phyloP scores from a whole-genome alignment of 1,140 invertebrate genomes.

The Drosophila ananassae region DNA sequence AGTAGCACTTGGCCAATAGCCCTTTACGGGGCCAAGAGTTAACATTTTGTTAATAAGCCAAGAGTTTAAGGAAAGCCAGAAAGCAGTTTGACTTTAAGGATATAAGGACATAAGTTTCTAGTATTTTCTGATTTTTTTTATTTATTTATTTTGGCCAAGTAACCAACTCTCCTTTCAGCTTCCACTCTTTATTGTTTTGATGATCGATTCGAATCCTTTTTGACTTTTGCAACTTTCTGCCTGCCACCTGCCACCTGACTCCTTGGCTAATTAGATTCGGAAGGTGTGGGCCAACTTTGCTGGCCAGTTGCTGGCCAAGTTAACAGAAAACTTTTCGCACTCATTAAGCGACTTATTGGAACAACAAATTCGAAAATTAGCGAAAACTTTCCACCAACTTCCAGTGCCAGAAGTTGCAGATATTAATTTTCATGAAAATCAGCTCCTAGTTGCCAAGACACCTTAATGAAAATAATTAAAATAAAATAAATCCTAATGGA shows the following conservation, averaged over 20 bases:
- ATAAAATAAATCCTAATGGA: constrained; percentile 6
- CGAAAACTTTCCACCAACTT: background rate
- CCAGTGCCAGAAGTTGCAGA: background rate
- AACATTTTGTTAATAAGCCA: constrained; percentile 22
- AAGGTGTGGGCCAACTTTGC: background rate
- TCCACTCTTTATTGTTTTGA: background rate
- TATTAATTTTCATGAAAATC: background rate
- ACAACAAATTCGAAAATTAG: constrained; percentile 1
- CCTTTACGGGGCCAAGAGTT: constrained; percentile 12
- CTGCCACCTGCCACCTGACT: background rate
- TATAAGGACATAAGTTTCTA: background rate
- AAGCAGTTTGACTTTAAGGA: too few species aligned
- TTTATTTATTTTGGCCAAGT: background rate
- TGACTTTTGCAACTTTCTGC: constrained; percentile 1
- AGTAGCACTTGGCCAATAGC: constrained; percentile 31
- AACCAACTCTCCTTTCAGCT: too few species aligned
- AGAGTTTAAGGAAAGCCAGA: background rate
- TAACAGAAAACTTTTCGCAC: background rate
- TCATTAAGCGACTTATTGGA: background rate
- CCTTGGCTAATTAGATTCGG: constrained; percentile 21
- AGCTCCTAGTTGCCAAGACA: background rate
- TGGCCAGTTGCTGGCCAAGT: too few species aligned
- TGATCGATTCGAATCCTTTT: constrained; percentile 13
- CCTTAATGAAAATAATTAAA: constrained; percentile 11
- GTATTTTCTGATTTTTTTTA: background rate